A percentile compares a stretch with the other conserved stretches of the same genome.
These are phyloP conservation scores for Elephantulus edwardii DNA, from an alignment of 2,113 vertebrate genomes.

Conservation along the genomic window DNA sequence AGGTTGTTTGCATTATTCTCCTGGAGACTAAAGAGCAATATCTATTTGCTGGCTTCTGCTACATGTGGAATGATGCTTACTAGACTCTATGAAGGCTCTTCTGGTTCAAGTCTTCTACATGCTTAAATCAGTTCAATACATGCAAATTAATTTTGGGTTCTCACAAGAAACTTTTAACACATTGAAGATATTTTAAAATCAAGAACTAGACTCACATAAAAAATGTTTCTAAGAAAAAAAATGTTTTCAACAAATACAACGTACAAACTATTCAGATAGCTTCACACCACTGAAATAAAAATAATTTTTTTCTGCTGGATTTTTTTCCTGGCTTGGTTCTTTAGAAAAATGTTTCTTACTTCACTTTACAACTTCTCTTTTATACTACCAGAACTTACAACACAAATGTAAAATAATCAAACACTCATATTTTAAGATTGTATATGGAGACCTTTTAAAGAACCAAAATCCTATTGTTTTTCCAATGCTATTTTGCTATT, in stretches of 20 bases:
- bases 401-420: constrained; percentile 14
- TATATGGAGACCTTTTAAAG: constrained; percentile 4
- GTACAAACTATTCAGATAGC: neutral
- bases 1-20: constrained; percentile 25
- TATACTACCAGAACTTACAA: constrained; percentile 3
- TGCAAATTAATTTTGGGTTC: constrained; percentile 19
- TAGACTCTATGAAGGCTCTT: neutral
- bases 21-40: neutral
- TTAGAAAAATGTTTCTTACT: constrained; percentile 8
- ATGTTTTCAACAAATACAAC: neutral
- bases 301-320: neutral
- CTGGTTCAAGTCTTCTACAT: neutral
- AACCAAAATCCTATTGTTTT: constrained; percentile 9
- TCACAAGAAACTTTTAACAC: neutral
- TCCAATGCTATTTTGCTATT: neutral
- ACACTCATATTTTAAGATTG: constrained; percentile 15
- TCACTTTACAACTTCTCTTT: neutral
- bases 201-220: neutral
- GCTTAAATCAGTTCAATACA: neutral
- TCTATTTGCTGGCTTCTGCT: neutral
- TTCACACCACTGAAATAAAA: neutral
- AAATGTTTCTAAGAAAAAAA: neutral
- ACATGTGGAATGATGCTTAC: neutral
- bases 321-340: neutral
- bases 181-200: constrained; percentile 44